These are phyloP conservation scores for Karalla daura DNA, from an alignment of 2,797 vertebrate species.

Conservation along the genomic window DNA sequence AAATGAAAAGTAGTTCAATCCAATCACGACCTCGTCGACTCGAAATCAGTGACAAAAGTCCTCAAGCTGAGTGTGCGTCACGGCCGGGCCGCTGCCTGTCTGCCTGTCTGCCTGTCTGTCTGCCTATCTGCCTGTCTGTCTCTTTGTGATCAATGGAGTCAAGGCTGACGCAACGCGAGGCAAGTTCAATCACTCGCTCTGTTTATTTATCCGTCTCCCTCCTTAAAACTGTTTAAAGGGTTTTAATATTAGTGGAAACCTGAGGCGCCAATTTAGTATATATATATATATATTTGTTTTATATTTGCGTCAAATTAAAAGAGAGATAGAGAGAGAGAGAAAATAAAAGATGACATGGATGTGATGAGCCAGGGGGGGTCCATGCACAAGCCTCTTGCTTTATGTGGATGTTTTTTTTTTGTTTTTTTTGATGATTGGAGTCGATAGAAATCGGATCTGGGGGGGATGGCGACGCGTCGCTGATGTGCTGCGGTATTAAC, in stretches of 20 bases:
- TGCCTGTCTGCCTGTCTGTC: too few species aligned
- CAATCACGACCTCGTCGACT: constrained; percentile 5
- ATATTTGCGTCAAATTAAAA: too few species aligned
- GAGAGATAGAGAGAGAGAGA: too few species aligned
- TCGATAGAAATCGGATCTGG: too few species aligned
- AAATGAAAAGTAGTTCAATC: not conserved
- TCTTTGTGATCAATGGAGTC: constrained; percentile 39
- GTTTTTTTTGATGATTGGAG: too few species aligned
- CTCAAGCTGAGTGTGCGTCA: constrained; percentile 12
- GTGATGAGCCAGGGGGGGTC: constrained; percentile 48
- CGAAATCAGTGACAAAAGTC: constrained; percentile 15
- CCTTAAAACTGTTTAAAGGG: not conserved
- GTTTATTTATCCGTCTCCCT: constrained; percentile 61
- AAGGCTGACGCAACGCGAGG: constrained; percentile 22
- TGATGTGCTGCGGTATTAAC: constrained; percentile 30
- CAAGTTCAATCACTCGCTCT: constrained; percentile 66
- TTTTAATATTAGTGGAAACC: too few species aligned
- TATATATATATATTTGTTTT: too few species aligned
- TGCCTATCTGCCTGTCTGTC: too few species aligned
- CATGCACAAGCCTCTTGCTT: constrained; percentile 71
- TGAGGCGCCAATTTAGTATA: too few species aligned
- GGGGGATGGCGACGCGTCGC: constrained; percentile 32
- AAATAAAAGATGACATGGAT: constrained; percentile 41
- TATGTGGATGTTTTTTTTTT: constrained; percentile 50
- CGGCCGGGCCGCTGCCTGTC: too few species aligned